Base-by-base conservation (phyloP, 2,797 vertebrate species). In the Microcaecilia unicolor region DNA sequence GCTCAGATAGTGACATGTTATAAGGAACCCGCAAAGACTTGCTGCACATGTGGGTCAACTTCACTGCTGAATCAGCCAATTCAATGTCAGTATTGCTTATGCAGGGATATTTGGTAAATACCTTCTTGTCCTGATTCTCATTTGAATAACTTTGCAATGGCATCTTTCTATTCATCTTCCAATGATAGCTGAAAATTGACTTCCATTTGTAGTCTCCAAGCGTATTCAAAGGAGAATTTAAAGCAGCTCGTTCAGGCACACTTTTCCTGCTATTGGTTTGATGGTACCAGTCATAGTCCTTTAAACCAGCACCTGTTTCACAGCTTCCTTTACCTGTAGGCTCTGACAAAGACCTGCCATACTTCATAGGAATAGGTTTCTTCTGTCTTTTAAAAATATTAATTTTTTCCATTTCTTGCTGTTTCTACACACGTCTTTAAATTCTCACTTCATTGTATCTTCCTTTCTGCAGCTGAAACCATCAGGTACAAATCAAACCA, bases 1-100 rank as follows among this genome's bases (percentile, higher is more conserved):
- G 79, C 34, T 81, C 81, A 1, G 80, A 84, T 29, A 78, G 7
- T 2, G 82, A 86, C 21, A 81, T 70, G 10, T 4, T 51, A 57
- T 83, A 83, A 2, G 76, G 75, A 34, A 50, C 59, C 15, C 49
- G 61, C 2, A 43, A 18, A 0, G 55, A 46, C 33, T 15, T 13
- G 1, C 6, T 18, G 34, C 27, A 39, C 2, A 31, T 3, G 7
- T 35, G 40, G 25, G 28, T 20, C 4, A 19, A 11, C 0, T 6
- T 7, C 33, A 41, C 50, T 3, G 26, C 2, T 4, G 42, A n/a
- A 4, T 47, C 61, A 33, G 36, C 6, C 0, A 12, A 35, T 14
- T 61, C 8, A 32, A 18, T 4, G 1, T 12, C 28, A 9, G 36
- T 14, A 12, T 46, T n/a, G 40, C 34, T 45, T 0, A 0, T 52